Evolutionary conservation across 2,113 vertebrate genomes (phyloP).

Genomic region (Malurus alboscapulatus): DNA sequence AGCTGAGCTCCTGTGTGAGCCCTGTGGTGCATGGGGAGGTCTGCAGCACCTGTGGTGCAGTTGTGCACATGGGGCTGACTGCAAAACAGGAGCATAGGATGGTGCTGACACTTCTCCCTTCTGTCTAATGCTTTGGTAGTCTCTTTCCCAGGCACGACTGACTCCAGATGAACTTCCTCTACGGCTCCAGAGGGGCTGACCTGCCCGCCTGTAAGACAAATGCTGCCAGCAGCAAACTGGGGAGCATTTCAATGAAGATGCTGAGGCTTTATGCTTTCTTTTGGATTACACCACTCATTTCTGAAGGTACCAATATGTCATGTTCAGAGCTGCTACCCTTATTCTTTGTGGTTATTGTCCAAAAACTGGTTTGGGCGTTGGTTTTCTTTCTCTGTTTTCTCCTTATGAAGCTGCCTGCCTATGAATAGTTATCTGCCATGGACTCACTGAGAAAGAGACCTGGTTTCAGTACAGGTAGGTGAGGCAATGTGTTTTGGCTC

Average conservation of each 20-base stretch:
- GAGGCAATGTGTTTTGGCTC: neutral
- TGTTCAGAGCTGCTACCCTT: neutral
- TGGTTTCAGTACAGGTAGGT: neutral
- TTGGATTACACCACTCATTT: neutral
- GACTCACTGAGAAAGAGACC: neutral
- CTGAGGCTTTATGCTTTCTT: neutral
- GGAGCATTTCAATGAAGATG: neutral
- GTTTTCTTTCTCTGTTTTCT: neutral
- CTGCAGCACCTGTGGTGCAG: neutral
- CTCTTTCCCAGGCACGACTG: neutral
- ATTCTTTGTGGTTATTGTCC: neutral
- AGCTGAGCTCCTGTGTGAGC: neutral
- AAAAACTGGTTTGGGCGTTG: neutral
- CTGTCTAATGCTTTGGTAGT: neutral
- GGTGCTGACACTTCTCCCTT: neutral
- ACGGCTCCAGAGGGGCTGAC: neutral
- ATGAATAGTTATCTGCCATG: neutral
- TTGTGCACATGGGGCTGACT: rapidly evolving
- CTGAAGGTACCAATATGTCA: neutral
- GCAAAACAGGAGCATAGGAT: neutral
- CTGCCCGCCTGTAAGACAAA: neutral
- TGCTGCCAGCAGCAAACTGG: neutral
- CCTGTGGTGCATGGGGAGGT: rapidly evolving
- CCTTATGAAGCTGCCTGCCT: neutral
- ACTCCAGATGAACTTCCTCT: neutral